phyloP scores from a whole-genome alignment of 2,797 vertebrate species.

The Pangasius sanitwongsei region DNA sequence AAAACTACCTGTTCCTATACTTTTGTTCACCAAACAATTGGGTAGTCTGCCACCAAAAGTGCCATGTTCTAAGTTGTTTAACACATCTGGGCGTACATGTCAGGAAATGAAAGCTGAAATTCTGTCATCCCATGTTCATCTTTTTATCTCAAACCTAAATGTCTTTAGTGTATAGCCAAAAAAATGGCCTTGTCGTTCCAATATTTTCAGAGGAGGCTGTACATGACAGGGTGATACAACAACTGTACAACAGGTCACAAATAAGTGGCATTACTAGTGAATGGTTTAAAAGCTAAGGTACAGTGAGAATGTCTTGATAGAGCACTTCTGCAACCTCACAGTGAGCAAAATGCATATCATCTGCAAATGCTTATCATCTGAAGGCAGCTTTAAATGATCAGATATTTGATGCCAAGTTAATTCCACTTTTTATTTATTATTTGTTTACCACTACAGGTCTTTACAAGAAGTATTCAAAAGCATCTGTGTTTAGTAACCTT shows the following conservation, averaged over 20 bases:
- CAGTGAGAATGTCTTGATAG: not conserved
- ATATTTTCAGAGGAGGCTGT: not conserved
- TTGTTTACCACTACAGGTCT: not conserved
- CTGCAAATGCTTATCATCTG: not conserved
- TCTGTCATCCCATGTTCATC: not conserved
- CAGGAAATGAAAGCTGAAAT: not conserved
- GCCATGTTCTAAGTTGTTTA: not conserved
- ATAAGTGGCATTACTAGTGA: not conserved
- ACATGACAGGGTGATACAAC: not conserved
- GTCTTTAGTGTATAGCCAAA: not conserved
- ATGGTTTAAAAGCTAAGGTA: not conserved
- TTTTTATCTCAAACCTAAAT: not conserved
- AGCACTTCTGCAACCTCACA: not conserved
- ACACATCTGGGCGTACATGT: not conserved
- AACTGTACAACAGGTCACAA: not conserved
- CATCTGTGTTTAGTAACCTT: not conserved
- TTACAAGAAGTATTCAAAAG: not conserved
- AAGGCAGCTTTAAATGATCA: constrained; percentile 11
- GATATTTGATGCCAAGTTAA: not conserved
- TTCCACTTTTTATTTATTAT: not conserved
- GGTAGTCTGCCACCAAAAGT: not conserved
- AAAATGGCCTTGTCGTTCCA: not conserved
- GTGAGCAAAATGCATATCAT: not conserved
- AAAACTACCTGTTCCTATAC: not conserved
- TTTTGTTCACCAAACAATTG: not conserved